phyloP scores from a whole-genome alignment of 2,888 invertebrate species.

The Amphipoea oculea region DNA sequence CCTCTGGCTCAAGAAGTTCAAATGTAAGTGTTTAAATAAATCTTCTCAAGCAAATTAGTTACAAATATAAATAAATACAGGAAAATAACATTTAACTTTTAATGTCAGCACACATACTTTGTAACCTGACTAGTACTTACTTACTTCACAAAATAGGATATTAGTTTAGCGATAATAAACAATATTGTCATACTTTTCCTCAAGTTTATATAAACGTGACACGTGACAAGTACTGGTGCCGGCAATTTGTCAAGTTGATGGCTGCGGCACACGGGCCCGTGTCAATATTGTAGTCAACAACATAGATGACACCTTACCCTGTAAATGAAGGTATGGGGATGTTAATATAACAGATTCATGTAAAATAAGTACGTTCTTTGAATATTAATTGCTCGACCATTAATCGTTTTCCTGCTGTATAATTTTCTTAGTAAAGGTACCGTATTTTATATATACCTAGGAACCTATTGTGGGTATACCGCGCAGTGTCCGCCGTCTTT shows the following conservation, averaged over 20 bases:
- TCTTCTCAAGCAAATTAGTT: neutral
- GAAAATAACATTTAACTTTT: slow-evolving; percentile 1
- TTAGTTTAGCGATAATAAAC: neutral
- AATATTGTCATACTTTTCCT: slow-evolving; percentile 23
- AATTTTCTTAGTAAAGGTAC: neutral
- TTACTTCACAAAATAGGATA: slow-evolving; percentile 9
- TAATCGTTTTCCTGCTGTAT: slow-evolving; percentile 5
- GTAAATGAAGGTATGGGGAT: slow-evolving; percentile 11
- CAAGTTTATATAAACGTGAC: slow-evolving; percentile 16
- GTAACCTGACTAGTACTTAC: neutral
- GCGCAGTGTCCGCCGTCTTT: slow-evolving; percentile 42
- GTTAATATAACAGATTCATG: slow-evolving; percentile 2
- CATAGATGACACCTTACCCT: slow-evolving; percentile 9
- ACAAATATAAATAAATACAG: neutral
- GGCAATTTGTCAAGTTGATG: slow-evolving; percentile 51
- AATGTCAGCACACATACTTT: neutral
- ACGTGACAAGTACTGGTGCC: slow-evolving; percentile 44
- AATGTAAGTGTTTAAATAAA: neutral
- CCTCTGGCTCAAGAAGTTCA: neutral
- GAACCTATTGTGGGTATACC: slow-evolving; percentile 3
- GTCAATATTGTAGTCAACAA: slow-evolving; percentile 47
- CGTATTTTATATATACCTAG: neutral
- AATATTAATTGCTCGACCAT: neutral
- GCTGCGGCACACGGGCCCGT: slow-evolving; percentile 24
- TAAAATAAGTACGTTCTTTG: neutral